Conservation (phyloP, 1,140 invertebrate species). For the Drosophila azteca region DNA sequence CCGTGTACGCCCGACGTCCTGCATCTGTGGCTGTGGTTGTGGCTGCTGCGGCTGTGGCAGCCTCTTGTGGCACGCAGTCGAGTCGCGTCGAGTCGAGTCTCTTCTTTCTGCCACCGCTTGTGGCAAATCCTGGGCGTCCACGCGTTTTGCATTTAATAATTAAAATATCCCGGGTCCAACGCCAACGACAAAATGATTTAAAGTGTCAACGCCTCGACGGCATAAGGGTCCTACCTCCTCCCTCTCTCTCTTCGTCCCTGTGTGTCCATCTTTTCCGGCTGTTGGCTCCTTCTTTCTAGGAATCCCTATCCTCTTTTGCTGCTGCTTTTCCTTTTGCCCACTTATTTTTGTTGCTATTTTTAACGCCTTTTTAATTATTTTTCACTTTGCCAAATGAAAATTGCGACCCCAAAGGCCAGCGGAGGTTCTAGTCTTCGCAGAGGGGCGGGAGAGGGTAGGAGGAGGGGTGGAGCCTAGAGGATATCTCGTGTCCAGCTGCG, state of each 20-base stretch:
- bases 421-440: background rate
- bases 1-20: conserved; percentile 27
- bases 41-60: background rate
- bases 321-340: conserved; percentile 19
- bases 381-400: conserved; percentile 61
- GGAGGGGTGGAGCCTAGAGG: conserved; percentile 8
- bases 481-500: conserved; percentile 14
- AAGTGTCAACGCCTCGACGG: conserved; percentile 65
- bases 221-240: conserved; percentile 2
- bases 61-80: no score
- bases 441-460: background rate
- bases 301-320: conserved; percentile 7
- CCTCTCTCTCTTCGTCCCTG: no score
- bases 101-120: background rate
- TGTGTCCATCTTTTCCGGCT: conserved; percentile 10
- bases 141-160: conserved; percentile 77
- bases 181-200: conserved; percentile 73
- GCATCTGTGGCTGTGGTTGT: background rate
- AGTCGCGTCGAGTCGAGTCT: no score
- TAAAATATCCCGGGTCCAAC: conserved; percentile 69
- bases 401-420: conserved; percentile 17
- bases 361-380: conserved; percentile 75
- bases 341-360: conserved; percentile 59
- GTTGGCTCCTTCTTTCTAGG: background rate
- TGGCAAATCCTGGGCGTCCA: conserved; percentile 24